Evolutionary conservation across 2,797 vertebrate species (phyloP).

Genomic region (Picus viridis): DNA sequence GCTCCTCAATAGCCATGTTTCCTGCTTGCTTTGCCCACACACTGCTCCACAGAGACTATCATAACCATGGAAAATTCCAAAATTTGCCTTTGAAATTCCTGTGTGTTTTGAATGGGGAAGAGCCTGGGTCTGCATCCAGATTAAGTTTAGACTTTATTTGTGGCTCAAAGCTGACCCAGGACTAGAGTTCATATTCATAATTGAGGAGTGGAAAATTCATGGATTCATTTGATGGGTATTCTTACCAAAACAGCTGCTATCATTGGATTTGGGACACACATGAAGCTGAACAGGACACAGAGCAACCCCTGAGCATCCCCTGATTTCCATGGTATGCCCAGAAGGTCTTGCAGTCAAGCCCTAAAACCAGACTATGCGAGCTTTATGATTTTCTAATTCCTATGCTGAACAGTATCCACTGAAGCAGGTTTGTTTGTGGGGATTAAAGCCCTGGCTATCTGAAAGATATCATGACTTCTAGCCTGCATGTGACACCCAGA

Average conservation of each 20-base stretch:
- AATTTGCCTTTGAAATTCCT: conserved; percentile 26
- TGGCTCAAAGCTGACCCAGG: conserved; percentile 28
- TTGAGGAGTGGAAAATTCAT: not conserved
- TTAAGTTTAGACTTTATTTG: conserved; percentile 57
- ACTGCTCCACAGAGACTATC: conserved; percentile 23
- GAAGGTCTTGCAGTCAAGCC: not conserved
- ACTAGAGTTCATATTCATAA: not conserved
- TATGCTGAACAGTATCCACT: not conserved
- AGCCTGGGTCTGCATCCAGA: conserved; percentile 13
- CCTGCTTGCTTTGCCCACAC: conserved; percentile 25
- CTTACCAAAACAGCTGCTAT: not conserved
- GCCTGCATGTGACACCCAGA: not conserved
- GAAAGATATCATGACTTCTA: not conserved
- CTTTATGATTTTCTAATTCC: not conserved
- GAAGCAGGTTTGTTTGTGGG: not conserved
- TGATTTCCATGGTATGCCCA: not conserved
- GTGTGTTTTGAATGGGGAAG: not conserved
- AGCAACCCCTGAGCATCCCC: not conserved
- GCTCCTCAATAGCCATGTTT: not conserved
- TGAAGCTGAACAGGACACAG: not conserved
- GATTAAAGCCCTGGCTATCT: not conserved
- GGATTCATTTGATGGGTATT: not conserved
- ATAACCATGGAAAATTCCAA: conserved; percentile 66
- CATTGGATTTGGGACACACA: not conserved
- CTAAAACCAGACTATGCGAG: not conserved